These are phyloP conservation scores for Pammene aurita DNA, from an alignment of 2,888 invertebrate species.

Conservation along the genomic window DNA sequence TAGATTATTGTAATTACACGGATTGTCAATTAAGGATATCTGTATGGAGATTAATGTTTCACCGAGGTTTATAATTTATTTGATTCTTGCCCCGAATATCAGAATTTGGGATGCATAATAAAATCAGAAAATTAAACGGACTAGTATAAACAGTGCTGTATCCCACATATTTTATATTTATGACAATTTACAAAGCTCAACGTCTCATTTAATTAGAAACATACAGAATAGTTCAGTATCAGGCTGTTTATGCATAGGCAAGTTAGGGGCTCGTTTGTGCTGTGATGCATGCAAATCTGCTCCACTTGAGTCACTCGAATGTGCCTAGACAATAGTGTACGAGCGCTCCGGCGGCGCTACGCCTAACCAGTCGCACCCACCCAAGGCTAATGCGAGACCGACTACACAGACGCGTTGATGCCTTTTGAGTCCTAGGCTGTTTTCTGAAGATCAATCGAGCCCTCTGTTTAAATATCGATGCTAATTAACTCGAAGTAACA, in stretches of 20 bases:
- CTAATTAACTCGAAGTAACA: too few relatives aligned
- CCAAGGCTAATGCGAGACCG: slow-evolving; percentile 35
- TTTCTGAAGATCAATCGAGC: neutral
- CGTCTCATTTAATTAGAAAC: too few relatives aligned
- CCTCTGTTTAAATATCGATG: neutral
- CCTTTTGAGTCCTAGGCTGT: slow-evolving; percentile 10
- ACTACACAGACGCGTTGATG: slow-evolving; percentile 13
- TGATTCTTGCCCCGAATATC: slow-evolving; percentile 40
- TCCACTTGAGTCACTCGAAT: slow-evolving; percentile 53
- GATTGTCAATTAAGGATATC: slow-evolving; percentile 60
- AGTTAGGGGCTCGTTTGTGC: slow-evolving; percentile 48
- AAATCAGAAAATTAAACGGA: slow-evolving; percentile 13
- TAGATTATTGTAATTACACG: slow-evolving; percentile 64
- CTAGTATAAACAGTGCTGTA: neutral
- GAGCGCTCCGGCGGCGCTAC: slow-evolving; percentile 49
- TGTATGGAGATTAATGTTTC: slow-evolving; percentile 52
- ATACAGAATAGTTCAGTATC: slow-evolving; percentile 27
- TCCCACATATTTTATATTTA: neutral
- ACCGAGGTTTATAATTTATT: slow-evolving; percentile 46
- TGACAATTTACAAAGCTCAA: neutral
- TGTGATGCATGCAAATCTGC: slow-evolving; percentile 57
- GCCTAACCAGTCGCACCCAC: slow-evolving; percentile 47
- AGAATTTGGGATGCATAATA: slow-evolving; percentile 34
- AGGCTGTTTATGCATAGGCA: slow-evolving; percentile 36
- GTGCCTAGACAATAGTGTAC: slow-evolving; percentile 52